These are phyloP conservation scores for Cyaniris semiargus DNA, from an alignment of 2,888 invertebrate species.

Conservation along the genomic window DNA sequence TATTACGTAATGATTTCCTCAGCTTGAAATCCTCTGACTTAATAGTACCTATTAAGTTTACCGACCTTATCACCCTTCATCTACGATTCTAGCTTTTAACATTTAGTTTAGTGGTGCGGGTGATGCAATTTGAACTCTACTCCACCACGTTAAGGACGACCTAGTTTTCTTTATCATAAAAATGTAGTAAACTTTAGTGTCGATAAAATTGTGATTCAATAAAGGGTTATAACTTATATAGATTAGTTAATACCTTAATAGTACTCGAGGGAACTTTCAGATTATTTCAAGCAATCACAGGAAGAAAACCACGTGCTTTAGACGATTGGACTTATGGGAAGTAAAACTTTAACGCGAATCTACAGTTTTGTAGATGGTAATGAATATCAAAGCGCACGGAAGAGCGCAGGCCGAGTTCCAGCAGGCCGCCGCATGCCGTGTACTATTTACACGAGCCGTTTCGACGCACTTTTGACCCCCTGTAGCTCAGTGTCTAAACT, in stretches of 20 bases:
- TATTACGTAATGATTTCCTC: constrained; percentile 8
- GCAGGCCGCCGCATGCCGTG: too few species aligned
- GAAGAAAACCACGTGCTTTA: not conserved
- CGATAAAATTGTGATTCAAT: constrained; percentile 18
- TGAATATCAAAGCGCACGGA: too few species aligned
- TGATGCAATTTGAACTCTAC: not conserved
- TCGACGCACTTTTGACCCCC: too few species aligned
- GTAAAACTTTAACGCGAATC: not conserved
- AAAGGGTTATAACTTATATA: constrained; percentile 15
- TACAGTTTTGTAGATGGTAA: not conserved
- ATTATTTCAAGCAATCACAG: not conserved
- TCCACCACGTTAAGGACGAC: not conserved
- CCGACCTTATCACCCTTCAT: constrained; percentile 10
- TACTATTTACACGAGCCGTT: too few species aligned
- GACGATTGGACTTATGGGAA: too few species aligned
- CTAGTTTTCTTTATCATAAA: not conserved
- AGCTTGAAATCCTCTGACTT: not conserved
- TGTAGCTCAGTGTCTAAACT: too few species aligned
- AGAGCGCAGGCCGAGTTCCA: too few species aligned
- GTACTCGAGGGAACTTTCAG: not conserved
- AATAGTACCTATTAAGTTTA: constrained; percentile 1
- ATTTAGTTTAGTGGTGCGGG: not conserved
- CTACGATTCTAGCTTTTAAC: constrained; percentile 4
- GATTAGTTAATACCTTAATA: not conserved
- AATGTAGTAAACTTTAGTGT: not conserved